Base-by-base conservation (phyloP, 1,140 invertebrate species). In the Cotesia glomerata region DNA sequence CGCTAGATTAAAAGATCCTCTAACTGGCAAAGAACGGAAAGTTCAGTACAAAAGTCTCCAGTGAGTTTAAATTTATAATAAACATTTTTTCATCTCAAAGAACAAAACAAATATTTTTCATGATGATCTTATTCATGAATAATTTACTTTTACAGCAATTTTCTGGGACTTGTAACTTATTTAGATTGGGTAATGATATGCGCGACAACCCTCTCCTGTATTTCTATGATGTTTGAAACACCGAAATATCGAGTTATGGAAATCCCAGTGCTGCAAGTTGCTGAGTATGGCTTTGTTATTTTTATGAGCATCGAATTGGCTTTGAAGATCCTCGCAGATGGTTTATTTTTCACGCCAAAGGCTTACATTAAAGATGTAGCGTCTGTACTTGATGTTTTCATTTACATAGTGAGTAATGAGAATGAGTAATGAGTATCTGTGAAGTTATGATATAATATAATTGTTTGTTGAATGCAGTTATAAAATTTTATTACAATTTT, bases 111-210 rank as follows among this genome's bases (percentile, higher is more conserved):
- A 63, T 36, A 4, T 26, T 26, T 26, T 26, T 26, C 26, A 26
- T 26, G 26, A 26, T 26, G 26, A 67, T 71, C 58, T n/a, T 49
- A 59, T 16, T 51, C 18, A 49, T 67, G 14, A 73, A 32, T 74
- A 34, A 54, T 4, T 11, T n/a, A 18, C 36, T 59, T 80, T 90
- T 91, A 70, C 86, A 98, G 97, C 81, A 98, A 98, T 86, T 95
- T 99, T 77, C 88, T 99, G 5, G 98, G 98, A 0, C 89, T 99
- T 26, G 98, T 99, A 4, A 98, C 98, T 0, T 99, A 99, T 84
- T 87, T 99, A 78, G 98, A 99, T 84, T 99, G 98, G 98, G 92
- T 98, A 0, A 99, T 99, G 98, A 99, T 99, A 75, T 93, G 96
- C 79, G 94, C 98, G 9, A 99, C 98, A 0, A 98, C 97, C 0